Evolutionary conservation across 2,797 vertebrate genomes (phyloP).

Genomic region (Sparidentex hasta): DNA sequence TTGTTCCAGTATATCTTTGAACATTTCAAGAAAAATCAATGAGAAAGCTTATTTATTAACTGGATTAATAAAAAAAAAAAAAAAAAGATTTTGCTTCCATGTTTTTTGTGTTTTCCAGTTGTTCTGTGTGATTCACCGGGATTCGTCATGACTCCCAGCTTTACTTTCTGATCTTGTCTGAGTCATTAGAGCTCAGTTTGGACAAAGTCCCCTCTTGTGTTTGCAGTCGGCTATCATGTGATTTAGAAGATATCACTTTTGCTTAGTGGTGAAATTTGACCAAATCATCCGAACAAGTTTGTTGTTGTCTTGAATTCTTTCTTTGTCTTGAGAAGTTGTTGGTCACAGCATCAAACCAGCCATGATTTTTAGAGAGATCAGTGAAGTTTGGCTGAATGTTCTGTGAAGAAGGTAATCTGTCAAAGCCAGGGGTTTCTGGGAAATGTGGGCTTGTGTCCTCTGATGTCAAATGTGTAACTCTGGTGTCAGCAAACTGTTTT

Average conservation of each 20-base stretch:
- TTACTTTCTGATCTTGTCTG: conserved; percentile 33
- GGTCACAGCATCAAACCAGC: neutral
- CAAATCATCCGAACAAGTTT: conserved; percentile 9
- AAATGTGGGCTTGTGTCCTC: conserved; percentile 43
- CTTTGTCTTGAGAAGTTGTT: neutral
- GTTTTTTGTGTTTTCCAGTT: conserved; percentile 39
- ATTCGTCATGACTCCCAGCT: conserved; percentile 10
- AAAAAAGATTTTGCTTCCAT: conserved; percentile 48
- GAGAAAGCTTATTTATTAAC: conserved; percentile 80
- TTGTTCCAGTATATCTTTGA: conserved; percentile 45
- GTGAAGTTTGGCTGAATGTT: neutral
- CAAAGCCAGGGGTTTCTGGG: conserved; percentile 35
- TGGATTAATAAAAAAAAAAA: conserved; percentile 78
- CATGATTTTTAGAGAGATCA: neutral
- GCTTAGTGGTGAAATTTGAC: conserved; percentile 29
- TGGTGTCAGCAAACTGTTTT: conserved; percentile 17
- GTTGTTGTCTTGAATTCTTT: neutral
- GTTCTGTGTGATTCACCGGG: conserved; percentile 54
- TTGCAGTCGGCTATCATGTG: conserved; percentile 70
- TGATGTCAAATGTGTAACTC: conserved; percentile 21
- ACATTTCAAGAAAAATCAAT: conserved; percentile 61
- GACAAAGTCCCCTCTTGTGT: conserved; percentile 80
- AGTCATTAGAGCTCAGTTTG: conserved; percentile 59
- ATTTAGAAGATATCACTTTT: conserved; percentile 45
- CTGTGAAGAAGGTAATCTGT: neutral